Conservation (phyloP, 2,888 invertebrate species). For the Rotaria sp. region DNA sequence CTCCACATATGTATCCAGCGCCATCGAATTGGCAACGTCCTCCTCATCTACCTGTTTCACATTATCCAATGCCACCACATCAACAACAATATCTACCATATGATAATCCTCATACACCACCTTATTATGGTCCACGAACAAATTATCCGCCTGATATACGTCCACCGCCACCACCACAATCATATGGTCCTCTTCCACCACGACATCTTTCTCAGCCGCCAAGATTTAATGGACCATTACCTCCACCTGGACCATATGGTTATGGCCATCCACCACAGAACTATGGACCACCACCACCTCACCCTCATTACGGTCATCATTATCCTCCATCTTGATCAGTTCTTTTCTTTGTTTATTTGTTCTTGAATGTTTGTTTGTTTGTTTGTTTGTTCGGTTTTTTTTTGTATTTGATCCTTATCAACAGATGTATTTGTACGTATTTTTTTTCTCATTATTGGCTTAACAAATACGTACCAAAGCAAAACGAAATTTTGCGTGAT, state of each 20-base stretch:
- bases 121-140: not conserved
- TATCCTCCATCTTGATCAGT: slow-evolving; percentile 9
- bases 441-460: slow-evolving; percentile 1
- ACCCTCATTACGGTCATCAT: not conserved
- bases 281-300: slow-evolving; percentile 10
- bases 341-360: not conserved
- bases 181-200: not conserved
- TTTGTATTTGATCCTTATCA: slow-evolving; percentile 15
- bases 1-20: slow-evolving; percentile 8
- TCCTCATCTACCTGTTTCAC: not conserved
- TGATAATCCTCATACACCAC: not conserved
- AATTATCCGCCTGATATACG: not conserved
- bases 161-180: not conserved
- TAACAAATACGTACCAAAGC: slow-evolving; percentile 11
- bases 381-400: not conserved
- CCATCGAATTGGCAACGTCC: not conserved
- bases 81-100: slow-evolving; percentile 7
- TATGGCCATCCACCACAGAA: slow-evolving; percentile 7
- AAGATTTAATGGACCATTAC: not conserved
- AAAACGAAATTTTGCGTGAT: not conserved
- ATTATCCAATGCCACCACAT: not conserved
- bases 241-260: not conserved
- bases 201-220: not conserved
- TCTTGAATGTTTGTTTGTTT: slow-evolving; percentile 16
- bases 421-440: slow-evolving; percentile 19